Evolutionary conservation across 92 coral and sea anemone species (phyloP), one percentile per base, ranked within the genome.

Genomic region (Palythoa grandis): DNA sequence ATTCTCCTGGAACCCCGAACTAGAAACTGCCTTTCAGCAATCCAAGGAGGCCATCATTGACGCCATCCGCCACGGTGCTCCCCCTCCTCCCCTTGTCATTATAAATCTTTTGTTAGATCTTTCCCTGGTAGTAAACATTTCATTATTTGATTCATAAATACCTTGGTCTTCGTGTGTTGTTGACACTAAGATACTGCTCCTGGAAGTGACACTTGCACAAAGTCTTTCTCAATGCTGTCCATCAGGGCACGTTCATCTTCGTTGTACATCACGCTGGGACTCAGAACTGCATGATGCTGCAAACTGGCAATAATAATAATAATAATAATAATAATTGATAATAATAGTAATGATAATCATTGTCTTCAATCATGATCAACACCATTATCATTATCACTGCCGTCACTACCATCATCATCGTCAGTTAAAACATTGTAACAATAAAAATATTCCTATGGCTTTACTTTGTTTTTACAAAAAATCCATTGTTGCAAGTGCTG

Each of bases 171-270:
- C 22, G 4, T 63, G 24, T 63, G 69, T 63, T 63, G 69, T n/a
- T 23, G 7, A 8, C 23, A 5, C 23, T n/a, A 63, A 17, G 23
- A 5, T n/a, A 63, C 69, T 17, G 69, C 69, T 17, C 69, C 69
- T 63, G 69, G 69, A 63, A 63, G 69, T 63, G 69, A 63, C 66
- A 58, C 19, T 63, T 63, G 69, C 22, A 74, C 70, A 54, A 91
- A 96, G 82, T 96, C 96, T 19, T 91, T 89, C 86, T 96, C 98
- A 22, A 96, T 96, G 76, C 96, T 94, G 25, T 87, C 98, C 87
- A 96, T 96, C 37, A 96, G 83, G 12, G 91, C 90, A 72, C 83
- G 91, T 52, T 96, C 98, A 22, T 96, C 98, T 12, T 92, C 98
- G 61, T 96, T 92, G 70, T 96, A 96, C 10, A 92, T 80, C 57